phyloP scores from a whole-genome alignment of 2,797 vertebrate genomes.

The Chromis chromis region DNA sequence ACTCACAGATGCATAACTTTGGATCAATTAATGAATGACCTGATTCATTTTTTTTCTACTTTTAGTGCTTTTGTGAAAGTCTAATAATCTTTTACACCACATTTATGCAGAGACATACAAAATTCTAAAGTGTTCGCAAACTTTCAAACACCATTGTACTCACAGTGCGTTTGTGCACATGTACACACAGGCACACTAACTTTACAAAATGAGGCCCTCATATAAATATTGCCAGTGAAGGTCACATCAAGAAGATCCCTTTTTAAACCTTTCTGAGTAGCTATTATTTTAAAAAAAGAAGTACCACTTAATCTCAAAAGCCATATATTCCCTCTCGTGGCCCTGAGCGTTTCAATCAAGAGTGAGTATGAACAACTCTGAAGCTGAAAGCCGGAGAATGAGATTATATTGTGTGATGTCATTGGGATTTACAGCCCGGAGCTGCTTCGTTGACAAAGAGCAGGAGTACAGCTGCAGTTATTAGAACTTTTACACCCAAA shows the following conservation, averaged over 20 bases:
- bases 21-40: too few species aligned
- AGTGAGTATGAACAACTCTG: slow-evolving; percentile 48
- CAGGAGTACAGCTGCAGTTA: slow-evolving; percentile 58
- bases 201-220: background rate
- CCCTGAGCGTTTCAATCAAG: slow-evolving; percentile 60
- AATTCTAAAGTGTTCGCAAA: too few species aligned
- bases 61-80: too few species aligned
- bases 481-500: slow-evolving; percentile 72
- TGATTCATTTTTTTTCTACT: too few species aligned
- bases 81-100: too few species aligned
- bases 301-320: slow-evolving; percentile 56
- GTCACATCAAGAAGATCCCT: slow-evolving; percentile 36
- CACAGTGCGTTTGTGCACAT: slow-evolving; percentile 27
- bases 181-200: background rate
- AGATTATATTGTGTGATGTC: slow-evolving; percentile 70
- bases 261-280: slow-evolving; percentile 36
- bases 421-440: slow-evolving; percentile 69
- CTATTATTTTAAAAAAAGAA: slow-evolving; percentile 43
- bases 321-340: slow-evolving; percentile 27
- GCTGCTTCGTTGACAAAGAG: slow-evolving; percentile 69
- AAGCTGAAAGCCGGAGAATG: slow-evolving; percentile 56
- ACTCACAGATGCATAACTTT: too few species aligned
- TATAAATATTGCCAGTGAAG: background rate
- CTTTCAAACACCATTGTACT: background rate
- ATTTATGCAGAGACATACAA: too few species aligned